Conservation (phyloP, 1,140 invertebrate species). For the Microvelia longipes region DNA sequence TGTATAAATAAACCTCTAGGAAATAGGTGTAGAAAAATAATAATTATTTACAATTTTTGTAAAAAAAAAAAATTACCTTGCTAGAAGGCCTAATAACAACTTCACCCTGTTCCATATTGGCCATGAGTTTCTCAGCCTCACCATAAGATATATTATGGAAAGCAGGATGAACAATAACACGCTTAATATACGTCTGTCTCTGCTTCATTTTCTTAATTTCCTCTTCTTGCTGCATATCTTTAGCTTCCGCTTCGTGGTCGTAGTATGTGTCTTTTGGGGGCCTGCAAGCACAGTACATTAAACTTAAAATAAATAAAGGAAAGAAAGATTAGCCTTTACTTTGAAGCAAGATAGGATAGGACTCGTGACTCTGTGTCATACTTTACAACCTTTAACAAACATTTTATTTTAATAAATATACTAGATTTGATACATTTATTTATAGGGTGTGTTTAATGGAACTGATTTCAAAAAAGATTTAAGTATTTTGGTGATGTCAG, state of each 20-base stretch:
- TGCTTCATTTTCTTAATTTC: constrained; percentile 67
- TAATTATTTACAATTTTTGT: too few relatives aligned
- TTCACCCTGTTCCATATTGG: constrained; percentile 87
- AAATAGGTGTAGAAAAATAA: too few relatives aligned
- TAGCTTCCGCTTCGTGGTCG: constrained; percentile 71
- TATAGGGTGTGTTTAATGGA: too few relatives aligned
- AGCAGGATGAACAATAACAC: constrained; percentile 92
- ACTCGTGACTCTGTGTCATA: too few relatives aligned
- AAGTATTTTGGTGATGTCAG: too few relatives aligned
- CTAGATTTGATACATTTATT: too few relatives aligned
- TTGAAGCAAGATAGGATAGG: background rate
- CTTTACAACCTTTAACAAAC: too few relatives aligned
- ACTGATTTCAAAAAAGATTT: too few relatives aligned
- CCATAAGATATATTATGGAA: constrained; percentile 94
- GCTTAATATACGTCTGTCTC: constrained; percentile 71
- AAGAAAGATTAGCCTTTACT: background rate
- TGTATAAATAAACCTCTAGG: too few relatives aligned
- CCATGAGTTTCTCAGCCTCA: constrained; percentile 82
- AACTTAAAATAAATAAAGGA: constrained; percentile 7
- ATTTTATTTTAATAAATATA: too few relatives aligned
- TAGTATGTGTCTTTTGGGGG: constrained; percentile 82
- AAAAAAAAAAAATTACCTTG: constrained; percentile 48
- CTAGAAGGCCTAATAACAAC: constrained; percentile 91
- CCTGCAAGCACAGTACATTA: constrained; percentile 33
- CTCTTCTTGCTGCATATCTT: constrained; percentile 59